Evolutionary conservation across 1,140 invertebrate genomes (phyloP).

Genomic region (Schmidtea mediterranea): DNA sequence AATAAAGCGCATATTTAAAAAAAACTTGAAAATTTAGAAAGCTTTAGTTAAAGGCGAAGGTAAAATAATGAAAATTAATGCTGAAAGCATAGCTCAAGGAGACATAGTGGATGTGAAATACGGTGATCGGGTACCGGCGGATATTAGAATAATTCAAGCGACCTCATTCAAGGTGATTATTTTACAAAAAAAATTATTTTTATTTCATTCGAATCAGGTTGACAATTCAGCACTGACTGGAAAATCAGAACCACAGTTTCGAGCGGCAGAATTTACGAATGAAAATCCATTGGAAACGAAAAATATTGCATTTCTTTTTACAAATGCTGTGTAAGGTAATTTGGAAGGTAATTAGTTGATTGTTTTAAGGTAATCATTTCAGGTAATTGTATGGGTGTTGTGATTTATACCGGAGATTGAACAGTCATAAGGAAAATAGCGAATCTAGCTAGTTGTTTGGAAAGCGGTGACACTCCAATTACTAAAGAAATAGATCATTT

Average conservation of each 20-base stretch:
- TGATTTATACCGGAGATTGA: slow-evolving; percentile 80
- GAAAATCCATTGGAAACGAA: slow-evolving; percentile 84
- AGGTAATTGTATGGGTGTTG: slow-evolving; percentile 63
- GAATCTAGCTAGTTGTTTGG: slow-evolving; percentile 71
- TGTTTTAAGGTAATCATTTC: background rate
- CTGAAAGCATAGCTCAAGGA: slow-evolving; percentile 43
- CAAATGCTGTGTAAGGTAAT: slow-evolving; percentile 61
- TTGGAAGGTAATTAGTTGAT: background rate
- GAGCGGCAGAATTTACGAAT: slow-evolving; percentile 62
- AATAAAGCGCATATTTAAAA: no score
- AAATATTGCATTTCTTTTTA: slow-evolving; percentile 84
- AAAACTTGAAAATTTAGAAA: slow-evolving; percentile 36
- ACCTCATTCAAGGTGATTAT: slow-evolving; percentile 39
- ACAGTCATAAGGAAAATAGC: slow-evolving; percentile 96
- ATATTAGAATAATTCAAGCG: slow-evolving; percentile 43
- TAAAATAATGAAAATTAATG: slow-evolving; percentile 47
- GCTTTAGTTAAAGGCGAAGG: slow-evolving; percentile 76
- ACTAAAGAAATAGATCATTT: slow-evolving; percentile 95
- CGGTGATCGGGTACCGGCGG: slow-evolving; percentile 55
- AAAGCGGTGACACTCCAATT: slow-evolving; percentile 84
- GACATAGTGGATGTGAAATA: slow-evolving; percentile 52
- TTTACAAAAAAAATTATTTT: no score
- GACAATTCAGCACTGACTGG: slow-evolving; percentile 50
- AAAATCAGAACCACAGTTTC: slow-evolving; percentile 74
- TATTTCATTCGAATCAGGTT: slow-evolving; percentile 47